Percentiles rank a stretch among this genome's conserved stretches.
Evolutionary conservation across 2,113 vertebrate species (phyloP).

Genomic region (Pituophis catenifer): DNA sequence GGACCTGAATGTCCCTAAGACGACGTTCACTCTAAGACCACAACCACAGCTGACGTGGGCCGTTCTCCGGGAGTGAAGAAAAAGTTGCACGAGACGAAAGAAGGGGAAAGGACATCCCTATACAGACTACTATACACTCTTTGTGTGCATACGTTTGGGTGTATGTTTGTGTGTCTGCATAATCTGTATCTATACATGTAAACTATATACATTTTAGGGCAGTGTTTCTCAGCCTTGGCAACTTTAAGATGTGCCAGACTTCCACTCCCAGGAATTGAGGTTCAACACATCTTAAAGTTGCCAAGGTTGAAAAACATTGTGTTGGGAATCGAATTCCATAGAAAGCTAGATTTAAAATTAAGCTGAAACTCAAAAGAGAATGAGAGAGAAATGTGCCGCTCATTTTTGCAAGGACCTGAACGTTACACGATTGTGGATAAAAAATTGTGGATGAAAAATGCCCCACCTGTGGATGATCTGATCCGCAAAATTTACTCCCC

Average conservation of each 20-base stretch:
- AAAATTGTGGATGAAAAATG: too few species aligned
- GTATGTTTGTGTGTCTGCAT: not conserved
- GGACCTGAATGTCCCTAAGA: conserved; percentile 58
- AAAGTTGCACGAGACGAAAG: not conserved
- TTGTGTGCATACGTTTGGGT: not conserved
- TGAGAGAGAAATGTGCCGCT: too few species aligned
- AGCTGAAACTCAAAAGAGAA: not conserved
- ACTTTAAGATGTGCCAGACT: not conserved
- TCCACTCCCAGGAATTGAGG: too few species aligned
- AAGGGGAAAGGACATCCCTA: too few species aligned
- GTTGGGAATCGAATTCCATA: too few species aligned
- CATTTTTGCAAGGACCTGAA: not conserved
- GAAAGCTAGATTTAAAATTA: not conserved
- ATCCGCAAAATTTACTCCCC: too few species aligned
- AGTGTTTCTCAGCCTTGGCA: not conserved
- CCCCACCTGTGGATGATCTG: too few species aligned
- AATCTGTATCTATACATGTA: not conserved
- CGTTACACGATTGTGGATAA: not conserved
- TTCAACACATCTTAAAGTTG: too few species aligned
- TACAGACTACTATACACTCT: not conserved
- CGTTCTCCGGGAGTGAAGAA: conserved; percentile 43
- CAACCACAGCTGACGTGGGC: conserved; percentile 64
- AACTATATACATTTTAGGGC: not conserved
- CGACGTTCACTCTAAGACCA: conserved; percentile 69
- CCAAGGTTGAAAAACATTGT: too few species aligned